Evolutionary conservation across 2,113 vertebrate genomes (phyloP).

Genomic region (Platycercus adscitus): DNA sequence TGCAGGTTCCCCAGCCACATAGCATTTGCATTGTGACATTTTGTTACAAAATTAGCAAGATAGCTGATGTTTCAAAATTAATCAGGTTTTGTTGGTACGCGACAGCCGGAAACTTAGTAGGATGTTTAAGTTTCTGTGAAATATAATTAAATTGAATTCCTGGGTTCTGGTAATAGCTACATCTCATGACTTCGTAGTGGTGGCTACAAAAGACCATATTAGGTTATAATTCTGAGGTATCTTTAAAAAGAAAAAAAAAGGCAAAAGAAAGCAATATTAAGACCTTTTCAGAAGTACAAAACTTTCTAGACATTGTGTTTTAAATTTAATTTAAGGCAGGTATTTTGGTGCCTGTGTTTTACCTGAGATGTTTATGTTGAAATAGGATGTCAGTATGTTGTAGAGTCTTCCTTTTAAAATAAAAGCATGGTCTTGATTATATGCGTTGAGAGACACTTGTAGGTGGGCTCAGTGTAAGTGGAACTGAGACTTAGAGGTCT

Average conservation of each 20-base stretch:
- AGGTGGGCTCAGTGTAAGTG: background rate
- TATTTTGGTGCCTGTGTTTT: background rate
- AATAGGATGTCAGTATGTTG: background rate
- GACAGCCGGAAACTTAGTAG: background rate
- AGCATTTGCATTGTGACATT: constrained; percentile 79
- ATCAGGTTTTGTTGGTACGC: constrained; percentile 20
- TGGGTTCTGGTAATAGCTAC: background rate
- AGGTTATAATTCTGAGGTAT: background rate
- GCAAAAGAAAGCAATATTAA: background rate
- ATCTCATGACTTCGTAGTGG: background rate
- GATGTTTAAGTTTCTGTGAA: background rate
- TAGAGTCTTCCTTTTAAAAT: background rate
- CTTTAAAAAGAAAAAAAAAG: background rate
- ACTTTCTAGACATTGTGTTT: background rate
- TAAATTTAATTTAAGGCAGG: background rate
- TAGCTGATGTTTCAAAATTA: constrained; percentile 68
- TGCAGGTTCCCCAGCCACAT: constrained; percentile 60
- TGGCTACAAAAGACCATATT: background rate
- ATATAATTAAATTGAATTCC: background rate
- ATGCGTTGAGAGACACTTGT: background rate
- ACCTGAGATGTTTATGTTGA: accelerated
- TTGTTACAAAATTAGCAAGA: constrained; percentile 65
- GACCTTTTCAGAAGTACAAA: background rate
- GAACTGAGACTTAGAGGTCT: background rate
- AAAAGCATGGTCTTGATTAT: background rate